Evolutionary conservation across 2,113 vertebrate genomes (phyloP).

Genomic region (Sinosuthora webbiana): DNA sequence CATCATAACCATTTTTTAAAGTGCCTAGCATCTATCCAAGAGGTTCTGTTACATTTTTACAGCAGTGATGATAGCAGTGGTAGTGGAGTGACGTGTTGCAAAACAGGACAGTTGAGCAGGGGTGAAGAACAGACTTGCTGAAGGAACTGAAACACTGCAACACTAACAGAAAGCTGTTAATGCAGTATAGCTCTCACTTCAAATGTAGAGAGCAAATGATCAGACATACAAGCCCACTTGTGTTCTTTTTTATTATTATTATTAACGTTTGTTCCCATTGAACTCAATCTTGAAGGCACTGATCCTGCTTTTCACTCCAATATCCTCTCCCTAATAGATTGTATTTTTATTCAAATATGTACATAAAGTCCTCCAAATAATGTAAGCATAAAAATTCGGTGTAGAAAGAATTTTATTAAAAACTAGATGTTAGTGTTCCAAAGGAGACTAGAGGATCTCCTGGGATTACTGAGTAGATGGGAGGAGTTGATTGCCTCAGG

Average conservation of each 20-base stretch:
- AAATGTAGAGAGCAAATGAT: background rate
- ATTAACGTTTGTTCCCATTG: background rate
- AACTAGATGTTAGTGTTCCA: background rate
- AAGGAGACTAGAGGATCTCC: background rate
- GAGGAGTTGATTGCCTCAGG: conserved; percentile 29
- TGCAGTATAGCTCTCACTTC: background rate
- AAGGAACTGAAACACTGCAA: background rate
- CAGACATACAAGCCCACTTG: background rate
- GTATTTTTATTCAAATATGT: background rate
- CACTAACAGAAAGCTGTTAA: background rate
- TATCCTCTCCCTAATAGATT: background rate
- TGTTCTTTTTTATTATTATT: background rate
- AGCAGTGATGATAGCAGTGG: background rate
- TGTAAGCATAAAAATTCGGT: background rate
- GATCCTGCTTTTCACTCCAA: background rate
- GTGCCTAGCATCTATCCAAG: background rate
- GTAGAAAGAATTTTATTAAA: background rate
- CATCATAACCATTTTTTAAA: background rate
- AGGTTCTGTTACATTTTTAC: background rate
- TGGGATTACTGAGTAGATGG: conserved; percentile 37
- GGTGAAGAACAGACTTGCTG: background rate
- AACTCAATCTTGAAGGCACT: background rate
- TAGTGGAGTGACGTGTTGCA: background rate
- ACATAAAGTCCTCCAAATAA: background rate
- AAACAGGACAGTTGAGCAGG: background rate